Percentiles rank a stretch among this genome's conserved stretches.
These are phyloP conservation scores for Nesogale talazaci DNA, from an alignment of 2,113 vertebrate species.

Conservation along the genomic window DNA sequence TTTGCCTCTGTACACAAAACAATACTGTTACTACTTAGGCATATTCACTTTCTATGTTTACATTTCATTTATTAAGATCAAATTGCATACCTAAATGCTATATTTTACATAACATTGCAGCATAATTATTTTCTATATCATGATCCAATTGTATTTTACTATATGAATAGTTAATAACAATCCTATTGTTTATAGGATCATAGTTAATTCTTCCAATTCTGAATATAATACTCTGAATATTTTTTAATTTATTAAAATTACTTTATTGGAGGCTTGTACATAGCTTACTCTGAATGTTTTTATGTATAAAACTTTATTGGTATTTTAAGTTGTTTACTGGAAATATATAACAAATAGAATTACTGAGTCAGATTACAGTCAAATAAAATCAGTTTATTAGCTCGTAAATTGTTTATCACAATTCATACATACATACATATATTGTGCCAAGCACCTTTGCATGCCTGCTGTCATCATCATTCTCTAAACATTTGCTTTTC, in stretches of 20 bases:
- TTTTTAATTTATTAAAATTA: too few relatives aligned
- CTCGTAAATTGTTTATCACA: too few relatives aligned
- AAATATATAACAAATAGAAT: background rate
- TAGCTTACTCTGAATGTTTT: background rate
- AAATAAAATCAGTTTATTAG: too few relatives aligned
- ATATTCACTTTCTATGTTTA: background rate
- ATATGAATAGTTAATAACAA: slow-evolving; percentile 8
- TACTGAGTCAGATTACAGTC: background rate
- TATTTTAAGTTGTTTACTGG: slow-evolving; percentile 18
- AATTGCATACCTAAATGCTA: background rate
- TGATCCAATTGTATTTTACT: background rate
- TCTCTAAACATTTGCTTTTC: too few relatives aligned
- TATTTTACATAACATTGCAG: background rate
- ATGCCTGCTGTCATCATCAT: too few relatives aligned
- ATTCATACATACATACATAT: too few relatives aligned
- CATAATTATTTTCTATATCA: background rate
- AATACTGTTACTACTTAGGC: slow-evolving; percentile 4
- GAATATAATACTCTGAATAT: background rate
- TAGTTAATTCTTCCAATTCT: background rate
- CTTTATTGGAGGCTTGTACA: too few relatives aligned
- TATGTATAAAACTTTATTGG: background rate
- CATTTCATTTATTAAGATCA: slow-evolving; percentile 1
- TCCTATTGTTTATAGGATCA: background rate
- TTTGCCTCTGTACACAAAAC: background rate
- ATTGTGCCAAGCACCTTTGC: too few relatives aligned